These are phyloP conservation scores for Melipona bicolor DNA, from an alignment of 2,888 invertebrate species.

Conservation along the genomic window DNA sequence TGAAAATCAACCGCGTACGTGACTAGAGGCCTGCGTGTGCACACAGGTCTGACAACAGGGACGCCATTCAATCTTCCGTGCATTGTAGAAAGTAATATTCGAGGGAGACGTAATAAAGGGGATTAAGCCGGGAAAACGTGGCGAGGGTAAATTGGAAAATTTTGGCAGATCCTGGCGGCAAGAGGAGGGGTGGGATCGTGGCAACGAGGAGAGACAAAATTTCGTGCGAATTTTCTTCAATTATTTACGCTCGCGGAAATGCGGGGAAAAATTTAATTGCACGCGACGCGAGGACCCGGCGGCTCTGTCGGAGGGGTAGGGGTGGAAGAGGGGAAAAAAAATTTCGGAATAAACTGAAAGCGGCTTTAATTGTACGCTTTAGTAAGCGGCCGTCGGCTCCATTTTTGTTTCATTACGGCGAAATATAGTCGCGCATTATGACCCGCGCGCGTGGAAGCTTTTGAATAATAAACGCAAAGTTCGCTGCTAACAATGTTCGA, in stretches of 20 bases:
- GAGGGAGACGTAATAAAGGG: background rate
- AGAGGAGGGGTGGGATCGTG: background rate
- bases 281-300: slow-evolving; percentile 12
- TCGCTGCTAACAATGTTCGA: slow-evolving; percentile 33
- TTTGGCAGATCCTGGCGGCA: background rate
- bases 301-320: background rate
- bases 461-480: slow-evolving; percentile 26
- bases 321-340: background rate
- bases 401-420: slow-evolving; percentile 41
- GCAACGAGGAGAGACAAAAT: background rate
- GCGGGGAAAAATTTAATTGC: slow-evolving; percentile 42
- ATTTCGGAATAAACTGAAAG: slow-evolving; percentile 28
- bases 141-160: slow-evolving; percentile 8
- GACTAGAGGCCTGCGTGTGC: background rate
- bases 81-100: background rate
- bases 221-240: slow-evolving; percentile 11
- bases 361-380: slow-evolving; percentile 41
- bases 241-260: slow-evolving; percentile 17
- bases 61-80: background rate
- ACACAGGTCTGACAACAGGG: background rate
- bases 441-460: background rate
- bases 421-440: slow-evolving; percentile 26
- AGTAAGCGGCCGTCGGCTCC: slow-evolving; percentile 15
- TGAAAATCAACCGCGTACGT: too few relatives aligned
- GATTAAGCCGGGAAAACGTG: background rate